Evolutionary conservation across 2,113 vertebrate genomes (phyloP).

Genomic region (Dromiciops gliroides): DNA sequence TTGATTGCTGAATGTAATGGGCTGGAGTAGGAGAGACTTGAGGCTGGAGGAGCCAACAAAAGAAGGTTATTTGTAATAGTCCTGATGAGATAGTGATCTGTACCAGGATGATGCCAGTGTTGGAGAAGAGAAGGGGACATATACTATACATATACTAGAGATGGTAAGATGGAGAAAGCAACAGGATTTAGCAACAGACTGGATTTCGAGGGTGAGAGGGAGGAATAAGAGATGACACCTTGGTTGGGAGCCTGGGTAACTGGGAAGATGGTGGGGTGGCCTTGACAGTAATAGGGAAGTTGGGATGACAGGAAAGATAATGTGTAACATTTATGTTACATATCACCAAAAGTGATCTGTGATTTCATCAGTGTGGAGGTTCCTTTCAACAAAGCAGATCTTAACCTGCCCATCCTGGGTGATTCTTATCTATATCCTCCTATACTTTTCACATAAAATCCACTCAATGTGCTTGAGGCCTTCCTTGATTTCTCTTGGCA

Average conservation of each 20-base stretch:
- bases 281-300: neutral
- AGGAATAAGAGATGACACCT: neutral
- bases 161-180: neutral
- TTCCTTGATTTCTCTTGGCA: neutral
- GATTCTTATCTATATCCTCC: neutral
- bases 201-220: neutral
- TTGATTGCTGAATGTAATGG: neutral
- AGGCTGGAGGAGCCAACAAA: neutral
- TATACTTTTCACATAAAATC: neutral
- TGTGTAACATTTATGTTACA: neutral
- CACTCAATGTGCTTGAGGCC: neutral
- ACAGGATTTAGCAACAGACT: too few species aligned
- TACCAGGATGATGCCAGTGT: neutral
- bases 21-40: neutral
- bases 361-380: too few species aligned
- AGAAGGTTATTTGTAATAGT: neutral
- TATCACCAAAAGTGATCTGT: neutral
- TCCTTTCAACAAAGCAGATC: too few species aligned
- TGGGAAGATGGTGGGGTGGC: neutral
- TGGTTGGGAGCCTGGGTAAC: too few species aligned
- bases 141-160: neutral
- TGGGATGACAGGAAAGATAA: neutral
- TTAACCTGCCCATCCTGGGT: too few species aligned
- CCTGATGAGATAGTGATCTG: neutral
- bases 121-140: fast-evolving